A percentile compares a stretch with the other conserved stretches of the same genome.
phyloP scores from a whole-genome alignment of 2,888 invertebrate species.

The Mystacides longicornis region DNA sequence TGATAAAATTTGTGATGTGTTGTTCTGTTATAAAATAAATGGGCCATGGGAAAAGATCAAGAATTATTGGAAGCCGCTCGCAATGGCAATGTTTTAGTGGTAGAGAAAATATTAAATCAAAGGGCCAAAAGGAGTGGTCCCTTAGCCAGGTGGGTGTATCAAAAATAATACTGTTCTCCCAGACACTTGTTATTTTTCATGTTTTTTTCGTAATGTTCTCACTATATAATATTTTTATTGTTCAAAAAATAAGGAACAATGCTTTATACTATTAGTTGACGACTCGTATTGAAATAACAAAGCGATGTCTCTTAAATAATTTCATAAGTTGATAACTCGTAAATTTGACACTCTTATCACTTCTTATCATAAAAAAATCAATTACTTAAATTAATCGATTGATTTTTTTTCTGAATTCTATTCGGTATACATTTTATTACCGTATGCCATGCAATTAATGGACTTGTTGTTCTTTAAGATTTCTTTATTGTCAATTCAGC shows the following conservation, averaged over 20 bases:
- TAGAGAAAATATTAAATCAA: conserved; percentile 85
- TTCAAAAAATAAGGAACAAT: no score
- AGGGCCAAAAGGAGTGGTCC: conserved; percentile 90
- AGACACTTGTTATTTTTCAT: conserved; percentile 23
- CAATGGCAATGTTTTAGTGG: conserved; percentile 80
- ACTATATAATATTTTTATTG: neutral
- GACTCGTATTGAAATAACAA: neutral
- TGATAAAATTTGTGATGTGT: conserved; percentile 35
- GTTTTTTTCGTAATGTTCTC: conserved; percentile 11
- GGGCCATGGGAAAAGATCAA: conserved; percentile 91
- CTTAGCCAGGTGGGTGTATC: conserved; percentile 67
- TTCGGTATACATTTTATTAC: neutral
- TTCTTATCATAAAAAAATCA: conserved; percentile 12
- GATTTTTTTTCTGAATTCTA: neutral
- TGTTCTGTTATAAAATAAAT: conserved; percentile 32
- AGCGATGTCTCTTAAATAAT: neutral
- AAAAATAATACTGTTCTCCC: conserved; percentile 5
- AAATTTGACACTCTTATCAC: conserved; percentile 16
- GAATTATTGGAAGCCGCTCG: conserved; percentile 93
- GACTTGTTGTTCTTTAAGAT: neutral
- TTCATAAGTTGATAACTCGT: conserved; percentile 2
- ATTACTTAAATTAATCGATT: neutral
- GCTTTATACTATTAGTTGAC: neutral
- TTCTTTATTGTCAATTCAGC: no score
- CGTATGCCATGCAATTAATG: neutral